phyloP scores from a whole-genome alignment of 2,797 vertebrate species.

The Macropus fuliginosus region DNA sequence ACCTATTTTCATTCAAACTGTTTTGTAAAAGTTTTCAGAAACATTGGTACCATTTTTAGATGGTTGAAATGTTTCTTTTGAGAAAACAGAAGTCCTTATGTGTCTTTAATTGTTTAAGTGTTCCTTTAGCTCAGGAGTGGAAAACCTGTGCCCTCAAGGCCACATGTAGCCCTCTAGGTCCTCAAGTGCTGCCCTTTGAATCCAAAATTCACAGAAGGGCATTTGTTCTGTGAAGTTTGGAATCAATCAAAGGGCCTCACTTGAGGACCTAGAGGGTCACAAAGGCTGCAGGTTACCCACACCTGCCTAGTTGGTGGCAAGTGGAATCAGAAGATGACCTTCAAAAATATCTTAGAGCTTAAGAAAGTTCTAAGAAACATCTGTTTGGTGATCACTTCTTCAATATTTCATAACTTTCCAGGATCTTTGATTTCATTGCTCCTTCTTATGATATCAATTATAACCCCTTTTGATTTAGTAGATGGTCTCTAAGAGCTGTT shows the following conservation, averaged over 20 bases:
- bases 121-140: background rate
- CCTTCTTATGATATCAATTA: background rate
- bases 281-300: too few relatives aligned
- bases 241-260: too few relatives aligned
- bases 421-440: background rate
- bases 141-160: background rate
- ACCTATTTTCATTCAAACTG: background rate
- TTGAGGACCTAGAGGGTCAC: too few relatives aligned
- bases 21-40: conserved; percentile 24
- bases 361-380: too few relatives aligned
- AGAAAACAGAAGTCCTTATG: background rate
- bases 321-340: too few relatives aligned
- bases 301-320: background rate
- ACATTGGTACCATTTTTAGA: background rate
- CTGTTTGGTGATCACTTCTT: too few relatives aligned
- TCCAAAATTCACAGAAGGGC: background rate
- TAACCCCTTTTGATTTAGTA: background rate
- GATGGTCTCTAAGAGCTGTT: background rate
- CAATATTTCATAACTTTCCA: too few relatives aligned
- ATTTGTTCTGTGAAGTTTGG: background rate
- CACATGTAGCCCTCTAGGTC: background rate
- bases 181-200: background rate
- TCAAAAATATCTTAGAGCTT: too few relatives aligned
- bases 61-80: background rate
- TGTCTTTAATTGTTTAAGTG: background rate